Evolutionary conservation across 2,888 invertebrate species (phyloP), one percentile per base, ranked within the genome.

Genomic region (Dryococelus australis): DNA sequence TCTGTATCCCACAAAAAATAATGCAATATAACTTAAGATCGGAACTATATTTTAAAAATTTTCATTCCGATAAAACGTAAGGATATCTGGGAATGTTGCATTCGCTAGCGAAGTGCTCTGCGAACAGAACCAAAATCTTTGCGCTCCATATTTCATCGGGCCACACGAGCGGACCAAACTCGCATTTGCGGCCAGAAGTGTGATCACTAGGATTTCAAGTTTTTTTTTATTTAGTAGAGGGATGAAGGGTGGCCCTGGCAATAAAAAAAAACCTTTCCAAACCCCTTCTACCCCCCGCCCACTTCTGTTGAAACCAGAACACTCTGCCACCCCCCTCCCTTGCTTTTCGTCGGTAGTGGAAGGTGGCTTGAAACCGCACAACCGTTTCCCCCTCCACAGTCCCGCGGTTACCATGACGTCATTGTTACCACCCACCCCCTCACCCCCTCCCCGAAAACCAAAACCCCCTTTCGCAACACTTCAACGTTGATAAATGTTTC

Each of bases 371-470:
- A 81, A 81, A 81, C 81, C 86, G 65, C 86, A 51, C 51, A n/a
- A 24, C 85, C 85, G 43, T n/a, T n/a, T 27, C 26, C 13, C 85
- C 47, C 13, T 20, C 87, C 85, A 83, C 87, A 87, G 83, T 87
- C 65, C 65, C 16, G 65, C 24, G 65, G 65, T 65, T 65, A 65
- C 65, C 65, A 65, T 65, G 65, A 65, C 65, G 65, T 65, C 65
- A 65, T 5, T 65, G 24, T 16, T 65, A 20, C n/a, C n/a, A n/a
- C n/a, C 65, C 47, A 47, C 6, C 47, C 47, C 47, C 6, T 12
- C 47, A 16, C 81, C 81, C 81, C 81, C 81, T 81, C 81, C n/a
- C n/a, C n/a, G 65, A 65, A 65, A 65, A 65, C 65, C 65, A 65
- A 65, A 81, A 81, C 81, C 81, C 27, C 27, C 81, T 35, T 27